Percentiles rank a stretch among this genome's conserved stretches.
These are phyloP conservation scores for Spondyliosoma cantharus DNA, from an alignment of 2,797 vertebrate species.

Conservation along the genomic window DNA sequence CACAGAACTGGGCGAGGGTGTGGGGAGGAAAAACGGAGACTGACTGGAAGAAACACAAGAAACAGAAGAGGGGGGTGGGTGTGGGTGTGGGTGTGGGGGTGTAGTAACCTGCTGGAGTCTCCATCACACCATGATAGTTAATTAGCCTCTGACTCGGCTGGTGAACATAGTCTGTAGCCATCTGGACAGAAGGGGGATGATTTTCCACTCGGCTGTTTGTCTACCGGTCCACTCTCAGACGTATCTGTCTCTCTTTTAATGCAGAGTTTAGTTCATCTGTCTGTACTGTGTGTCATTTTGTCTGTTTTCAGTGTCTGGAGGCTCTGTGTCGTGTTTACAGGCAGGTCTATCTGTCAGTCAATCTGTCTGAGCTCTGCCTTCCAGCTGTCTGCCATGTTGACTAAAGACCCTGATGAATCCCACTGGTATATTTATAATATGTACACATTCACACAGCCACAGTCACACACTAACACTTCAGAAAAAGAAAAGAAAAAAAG, in stretches of 20 bases:
- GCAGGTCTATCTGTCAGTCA: constrained; percentile 27
- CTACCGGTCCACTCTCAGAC: constrained; percentile 22
- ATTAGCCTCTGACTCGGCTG: constrained; percentile 65
- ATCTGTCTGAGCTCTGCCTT: constrained; percentile 13
- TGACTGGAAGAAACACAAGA: constrained; percentile 1
- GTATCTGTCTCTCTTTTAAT: constrained; percentile 12
- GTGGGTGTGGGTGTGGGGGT: constrained; percentile 18
- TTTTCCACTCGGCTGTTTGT: constrained; percentile 30
- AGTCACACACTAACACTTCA: neutral
- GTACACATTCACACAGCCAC: neutral
- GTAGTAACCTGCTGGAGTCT: constrained; percentile 56
- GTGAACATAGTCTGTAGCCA: constrained; percentile 48
- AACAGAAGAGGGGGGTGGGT: neutral
- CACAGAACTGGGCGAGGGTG: constrained; percentile 41
- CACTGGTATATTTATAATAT: constrained; percentile 28
- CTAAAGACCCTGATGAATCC: constrained; percentile 27
- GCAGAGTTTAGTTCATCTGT: constrained; percentile 8
- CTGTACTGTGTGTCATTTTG: neutral
- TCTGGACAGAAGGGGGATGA: constrained; percentile 45
- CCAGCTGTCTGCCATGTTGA: constrained; percentile 41
- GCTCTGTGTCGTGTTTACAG: constrained; percentile 6
- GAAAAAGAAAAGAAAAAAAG: neutral
- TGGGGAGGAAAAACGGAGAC: constrained; percentile 27
- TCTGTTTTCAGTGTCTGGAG: neutral
- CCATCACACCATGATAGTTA: constrained; percentile 55